Conservation (phyloP, 2,888 invertebrate genomes). For the Schrankia costaestrigalis region DNA sequence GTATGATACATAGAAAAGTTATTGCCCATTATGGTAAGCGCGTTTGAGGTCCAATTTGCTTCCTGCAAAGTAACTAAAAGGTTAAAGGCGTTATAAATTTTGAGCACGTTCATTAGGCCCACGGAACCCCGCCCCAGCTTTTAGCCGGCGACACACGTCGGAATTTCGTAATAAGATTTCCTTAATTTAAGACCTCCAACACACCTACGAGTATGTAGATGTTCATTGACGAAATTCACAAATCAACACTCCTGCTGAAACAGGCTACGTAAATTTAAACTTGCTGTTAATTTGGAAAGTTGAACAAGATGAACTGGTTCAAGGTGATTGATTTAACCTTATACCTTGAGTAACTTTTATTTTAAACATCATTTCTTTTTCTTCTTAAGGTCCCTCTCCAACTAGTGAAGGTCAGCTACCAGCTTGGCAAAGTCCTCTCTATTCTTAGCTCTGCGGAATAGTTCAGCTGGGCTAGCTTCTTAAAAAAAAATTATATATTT, state of each 20-base stretch:
- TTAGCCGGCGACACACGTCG: conserved; percentile 71
- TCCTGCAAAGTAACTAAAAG: conserved; percentile 64
- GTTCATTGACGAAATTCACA: conserved; percentile 34
- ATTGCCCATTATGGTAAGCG: conserved; percentile 39
- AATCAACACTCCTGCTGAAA: conserved; percentile 34
- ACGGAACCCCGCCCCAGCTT: conserved; percentile 59
- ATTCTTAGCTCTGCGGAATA: no score
- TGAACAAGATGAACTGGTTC: conserved; percentile 1
- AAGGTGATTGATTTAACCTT: neutral
- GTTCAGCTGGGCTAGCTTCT: neutral
- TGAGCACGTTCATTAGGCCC: conserved; percentile 73
- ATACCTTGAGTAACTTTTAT: neutral
- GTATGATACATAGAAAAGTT: conserved; percentile 24
- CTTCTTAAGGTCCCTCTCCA: neutral
- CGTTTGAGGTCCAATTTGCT: conserved; percentile 55
- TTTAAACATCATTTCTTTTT: neutral
- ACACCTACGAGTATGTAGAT: conserved; percentile 27
- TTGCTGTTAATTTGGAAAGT: conserved; percentile 10
- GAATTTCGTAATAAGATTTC: conserved; percentile 78
- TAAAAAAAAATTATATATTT: no score
- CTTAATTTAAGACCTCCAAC: conserved; percentile 68
- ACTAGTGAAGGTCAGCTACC: no score
- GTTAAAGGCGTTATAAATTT: conserved; percentile 75
- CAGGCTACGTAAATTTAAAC: conserved; percentile 19
- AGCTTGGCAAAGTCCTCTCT: no score